A percentile compares a stretch with the other conserved stretches of the same genome.
Conservation (phyloP, 2,113 vertebrate genomes). For the human (Homo sapiens) region DNA sequence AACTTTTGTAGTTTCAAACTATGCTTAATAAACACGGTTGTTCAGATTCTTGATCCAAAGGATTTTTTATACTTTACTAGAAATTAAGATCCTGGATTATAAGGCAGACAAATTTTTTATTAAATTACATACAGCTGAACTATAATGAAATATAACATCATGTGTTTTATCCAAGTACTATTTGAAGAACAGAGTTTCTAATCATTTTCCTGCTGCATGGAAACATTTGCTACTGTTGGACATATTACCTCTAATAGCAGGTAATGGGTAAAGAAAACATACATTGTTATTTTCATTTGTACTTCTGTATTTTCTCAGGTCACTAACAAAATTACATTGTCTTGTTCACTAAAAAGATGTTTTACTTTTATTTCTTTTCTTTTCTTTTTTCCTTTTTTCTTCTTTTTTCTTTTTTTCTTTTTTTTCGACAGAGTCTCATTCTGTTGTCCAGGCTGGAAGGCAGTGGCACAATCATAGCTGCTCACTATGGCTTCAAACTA, state of each 20-base stretch:
- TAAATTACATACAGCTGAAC: neutral
- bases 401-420: too few species aligned
- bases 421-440: too few species aligned
- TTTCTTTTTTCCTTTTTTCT: too few species aligned
- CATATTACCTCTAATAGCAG: neutral
- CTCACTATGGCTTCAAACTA: too few species aligned
- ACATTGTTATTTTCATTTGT: neutral
- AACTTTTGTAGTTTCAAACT: neutral
- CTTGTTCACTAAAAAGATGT: neutral
- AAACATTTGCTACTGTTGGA: neutral
- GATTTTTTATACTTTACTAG: neutral
- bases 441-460: too few species aligned
- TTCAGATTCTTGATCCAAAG: neutral
- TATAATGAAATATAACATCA: neutral
- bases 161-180: neutral
- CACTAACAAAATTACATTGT: neutral
- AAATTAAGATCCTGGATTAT: neutral
- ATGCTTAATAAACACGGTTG: neutral
- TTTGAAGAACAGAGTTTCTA: neutral
- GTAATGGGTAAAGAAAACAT: neutral
- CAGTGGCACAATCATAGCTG: too few species aligned
- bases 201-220: neutral
- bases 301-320: neutral
- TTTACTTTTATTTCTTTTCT: neutral
- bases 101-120: neutral